Evolutionary conservation across 2,888 invertebrate genomes (phyloP).

Genomic region (Polia nebulosa): DNA sequence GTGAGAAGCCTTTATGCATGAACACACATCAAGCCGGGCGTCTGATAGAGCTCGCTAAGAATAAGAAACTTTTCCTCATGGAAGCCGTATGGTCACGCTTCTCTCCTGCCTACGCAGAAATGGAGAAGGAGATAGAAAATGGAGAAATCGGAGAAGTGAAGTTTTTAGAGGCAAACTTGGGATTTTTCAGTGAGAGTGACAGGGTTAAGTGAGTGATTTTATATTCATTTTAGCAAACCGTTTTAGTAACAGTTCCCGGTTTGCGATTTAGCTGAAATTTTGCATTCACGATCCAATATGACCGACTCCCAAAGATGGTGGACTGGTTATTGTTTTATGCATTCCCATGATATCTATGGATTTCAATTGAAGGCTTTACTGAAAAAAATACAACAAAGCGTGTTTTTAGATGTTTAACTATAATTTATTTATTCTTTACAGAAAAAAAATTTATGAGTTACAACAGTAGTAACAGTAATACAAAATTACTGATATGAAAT

Average conservation of each 20-base stretch:
- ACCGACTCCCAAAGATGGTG: too few relatives aligned
- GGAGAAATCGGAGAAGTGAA: constrained; percentile 93
- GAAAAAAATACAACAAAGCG: too few relatives aligned
- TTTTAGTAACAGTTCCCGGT: too few relatives aligned
- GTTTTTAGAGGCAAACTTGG: constrained; percentile 93
- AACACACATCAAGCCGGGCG: constrained; percentile 94
- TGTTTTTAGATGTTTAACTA: too few relatives aligned
- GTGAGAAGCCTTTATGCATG: constrained; percentile 97
- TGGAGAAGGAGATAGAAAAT: constrained; percentile 92
- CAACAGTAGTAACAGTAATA: not conserved
- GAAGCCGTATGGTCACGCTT: constrained; percentile 97
- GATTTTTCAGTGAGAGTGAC: constrained; percentile 88
- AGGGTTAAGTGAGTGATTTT: constrained; percentile 75
- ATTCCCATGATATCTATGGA: too few relatives aligned
- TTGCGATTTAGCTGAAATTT: too few relatives aligned
- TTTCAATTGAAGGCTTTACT: too few relatives aligned
- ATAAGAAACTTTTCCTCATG: constrained; percentile 95
- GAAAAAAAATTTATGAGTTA: too few relatives aligned
- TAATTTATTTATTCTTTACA: too few relatives aligned
- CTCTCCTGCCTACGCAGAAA: constrained; percentile 94
- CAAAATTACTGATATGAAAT: too few relatives aligned
- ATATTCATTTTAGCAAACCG: not conserved
- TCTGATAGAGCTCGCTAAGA: constrained; percentile 93
- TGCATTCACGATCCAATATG: too few relatives aligned
- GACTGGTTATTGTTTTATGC: too few relatives aligned